Conservation (phyloP, 2,113 vertebrate species). For the Gallinago media region DNA sequence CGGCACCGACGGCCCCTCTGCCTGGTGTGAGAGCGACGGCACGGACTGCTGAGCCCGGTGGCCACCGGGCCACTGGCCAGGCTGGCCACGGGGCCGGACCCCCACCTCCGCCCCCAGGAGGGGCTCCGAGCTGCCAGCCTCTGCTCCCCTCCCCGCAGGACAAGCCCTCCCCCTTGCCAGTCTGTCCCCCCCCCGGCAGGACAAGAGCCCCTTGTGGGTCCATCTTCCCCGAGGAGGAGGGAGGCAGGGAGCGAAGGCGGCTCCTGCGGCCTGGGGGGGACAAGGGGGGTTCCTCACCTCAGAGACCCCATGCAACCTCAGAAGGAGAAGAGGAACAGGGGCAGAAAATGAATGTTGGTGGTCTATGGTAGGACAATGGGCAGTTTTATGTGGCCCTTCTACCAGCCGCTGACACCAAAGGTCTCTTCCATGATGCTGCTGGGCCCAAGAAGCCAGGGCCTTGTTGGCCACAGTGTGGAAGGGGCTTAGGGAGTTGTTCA, state of each 20-base stretch:
- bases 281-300: background rate
- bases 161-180: background rate
- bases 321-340: background rate
- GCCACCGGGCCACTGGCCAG: background rate
- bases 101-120: background rate
- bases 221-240: background rate
- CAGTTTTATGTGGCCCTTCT: background rate
- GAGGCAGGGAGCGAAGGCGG: background rate
- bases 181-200: background rate
- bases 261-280: background rate
- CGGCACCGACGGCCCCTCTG: conserved; percentile 85
- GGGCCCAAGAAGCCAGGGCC: background rate
- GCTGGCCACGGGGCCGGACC: background rate
- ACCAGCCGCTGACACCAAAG: background rate
- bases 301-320: background rate
- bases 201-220: background rate
- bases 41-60: conserved; percentile 79
- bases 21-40: conserved; percentile 82
- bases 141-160: background rate
- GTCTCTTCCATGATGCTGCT: accelerated
- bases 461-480: background rate
- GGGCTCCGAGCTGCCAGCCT: background rate
- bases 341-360: no score
- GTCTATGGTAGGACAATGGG: background rate
- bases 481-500: background rate